Evolutionary conservation across 1,140 invertebrate genomes (phyloP), one percentile per base, ranked within the genome.

Genomic region (Luehdorfia chinensis): DNA sequence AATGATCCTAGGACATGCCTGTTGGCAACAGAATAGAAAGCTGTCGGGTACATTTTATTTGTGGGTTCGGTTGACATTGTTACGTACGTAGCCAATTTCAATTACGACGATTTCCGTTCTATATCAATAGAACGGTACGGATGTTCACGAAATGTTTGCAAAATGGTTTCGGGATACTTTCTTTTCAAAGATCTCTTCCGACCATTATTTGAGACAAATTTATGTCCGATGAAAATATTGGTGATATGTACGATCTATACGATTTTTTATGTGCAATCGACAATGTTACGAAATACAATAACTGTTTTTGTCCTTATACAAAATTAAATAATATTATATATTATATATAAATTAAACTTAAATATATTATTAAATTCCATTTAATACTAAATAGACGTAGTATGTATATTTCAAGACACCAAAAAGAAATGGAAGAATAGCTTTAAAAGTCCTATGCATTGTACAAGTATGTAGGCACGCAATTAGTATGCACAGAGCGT

Each of bases 31-130:
- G 55, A 65, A 68, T 63, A 58, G 57, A 48, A 47, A 46, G 48
- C 58, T 9, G 37, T 54, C 50, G 44, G 58, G 9, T 23, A 58
- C 55, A 69, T 72, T 80, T 74, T 78, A 75, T 80, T 78, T 78
- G 75, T 80, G 77, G 73, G 66, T 66, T 66, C 74, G 63, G 53
- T 58, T 63, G 58, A 73, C 71, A 75, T 74, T 75, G 74, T 75
- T 53, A 61, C 50, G 55, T 51, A 44, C 62, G 61, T 47, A 61
- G 65, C 58, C 73, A 65, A 77, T 80, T 77, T 69, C 76, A 76
- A 75, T 80, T 75, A 73, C 60, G 45, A 39, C 69, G 63, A 80
- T 83, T 75, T 85, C 81, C 81, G 81, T 56, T 74, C 64, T 30
- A 52, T 60, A 72, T 77, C 64, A 71, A 72, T 72, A 69, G 71